These are phyloP conservation scores for Gobio occitaniae DNA, from an alignment of 2,797 vertebrate genomes.

Conservation along the genomic window DNA sequence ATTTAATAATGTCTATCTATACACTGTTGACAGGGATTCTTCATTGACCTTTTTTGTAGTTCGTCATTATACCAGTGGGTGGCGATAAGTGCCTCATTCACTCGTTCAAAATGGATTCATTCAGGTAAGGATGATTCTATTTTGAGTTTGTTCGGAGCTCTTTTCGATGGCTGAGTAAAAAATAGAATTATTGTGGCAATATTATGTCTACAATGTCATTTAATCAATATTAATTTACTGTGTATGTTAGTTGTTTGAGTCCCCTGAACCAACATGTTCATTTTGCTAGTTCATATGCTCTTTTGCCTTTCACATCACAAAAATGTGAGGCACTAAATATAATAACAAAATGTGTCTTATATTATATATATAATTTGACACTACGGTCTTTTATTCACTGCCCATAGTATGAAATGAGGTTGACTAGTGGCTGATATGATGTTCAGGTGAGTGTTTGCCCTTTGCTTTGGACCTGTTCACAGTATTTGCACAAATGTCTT, in stretches of 20 bases:
- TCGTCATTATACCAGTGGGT: neutral
- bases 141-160: neutral
- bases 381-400: neutral
- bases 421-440: neutral
- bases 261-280: neutral
- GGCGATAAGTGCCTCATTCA: neutral
- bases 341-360: too few relatives aligned
- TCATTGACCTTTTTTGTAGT: neutral
- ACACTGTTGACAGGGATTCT: neutral
- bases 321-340: neutral
- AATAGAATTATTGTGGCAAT: neutral
- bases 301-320: neutral
- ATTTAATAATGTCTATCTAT: neutral
- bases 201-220: neutral
- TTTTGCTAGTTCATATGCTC: neutral
- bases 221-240: neutral
- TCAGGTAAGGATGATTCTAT: neutral
- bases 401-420: neutral
- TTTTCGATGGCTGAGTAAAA: neutral
- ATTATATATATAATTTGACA: neutral
- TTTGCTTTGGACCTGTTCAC: constrained; percentile 23
- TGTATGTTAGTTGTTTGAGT: neutral
- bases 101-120: neutral
- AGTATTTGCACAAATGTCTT: constrained; percentile 32
- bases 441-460: constrained; percentile 29